phyloP scores from a whole-genome alignment of 2,888 invertebrate genomes.

The Boloria selene region DNA sequence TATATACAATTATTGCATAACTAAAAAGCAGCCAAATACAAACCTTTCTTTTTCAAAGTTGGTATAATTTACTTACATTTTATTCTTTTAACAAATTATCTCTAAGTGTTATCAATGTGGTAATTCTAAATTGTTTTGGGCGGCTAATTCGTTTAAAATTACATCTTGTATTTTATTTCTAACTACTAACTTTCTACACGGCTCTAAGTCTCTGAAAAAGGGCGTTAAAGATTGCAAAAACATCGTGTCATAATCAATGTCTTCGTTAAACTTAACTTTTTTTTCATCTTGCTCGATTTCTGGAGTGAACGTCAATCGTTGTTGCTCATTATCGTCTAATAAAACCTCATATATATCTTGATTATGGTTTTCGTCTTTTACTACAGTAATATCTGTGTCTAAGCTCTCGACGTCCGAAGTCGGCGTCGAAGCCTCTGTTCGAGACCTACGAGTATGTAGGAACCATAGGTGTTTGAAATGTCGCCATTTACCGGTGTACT shows the following conservation, averaged over 20 bases:
- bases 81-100: neutral
- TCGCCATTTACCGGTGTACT: constrained; percentile 55
- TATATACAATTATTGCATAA: no score
- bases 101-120: neutral
- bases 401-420: constrained; percentile 5
- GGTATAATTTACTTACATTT: no score
- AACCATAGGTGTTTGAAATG: constrained; percentile 52
- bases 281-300: neutral
- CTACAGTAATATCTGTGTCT: neutral
- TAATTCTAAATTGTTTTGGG: constrained; percentile 16
- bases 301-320: neutral
- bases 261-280: constrained; percentile 2
- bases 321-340: neutral
- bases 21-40: neutral
- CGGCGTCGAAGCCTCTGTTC: no score
- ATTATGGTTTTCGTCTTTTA: constrained; percentile 2
- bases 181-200: constrained; percentile 56
- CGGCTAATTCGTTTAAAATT: constrained; percentile 50
- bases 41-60: no score
- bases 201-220: constrained; percentile 55
- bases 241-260: constrained; percentile 57
- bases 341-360: neutral
- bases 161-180: constrained; percentile 63
- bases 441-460: constrained; percentile 40
- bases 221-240: constrained; percentile 60